Evolutionary conservation across 2,113 vertebrate genomes (phyloP), one percentile per base, ranked within the genome.

Genomic region (Python bivittatus): DNA sequence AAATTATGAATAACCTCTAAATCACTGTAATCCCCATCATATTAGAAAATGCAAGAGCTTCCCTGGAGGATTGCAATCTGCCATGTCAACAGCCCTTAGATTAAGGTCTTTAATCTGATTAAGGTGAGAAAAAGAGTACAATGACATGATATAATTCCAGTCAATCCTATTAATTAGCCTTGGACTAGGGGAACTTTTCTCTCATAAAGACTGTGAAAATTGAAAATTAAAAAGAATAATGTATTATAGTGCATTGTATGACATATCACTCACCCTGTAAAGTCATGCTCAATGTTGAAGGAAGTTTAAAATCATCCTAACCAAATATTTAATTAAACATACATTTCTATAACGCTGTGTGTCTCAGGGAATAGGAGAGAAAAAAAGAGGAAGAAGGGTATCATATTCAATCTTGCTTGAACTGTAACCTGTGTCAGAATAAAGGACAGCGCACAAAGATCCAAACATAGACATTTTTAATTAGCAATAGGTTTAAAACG

Each of bases 21-120:
- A 88, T 91, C 27, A 84, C 8, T 64, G 53, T 38, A 93, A 61
- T 52, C 42, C 44, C 38, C 87, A 22, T 20, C 57, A 90, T 10
- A n/a, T 3, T 15, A 86, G 61, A 93, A 2, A 10, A 3, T 52
- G 8, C 57, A 93, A 86, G 33, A 95, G 10, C 29, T 96, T 89
- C 57, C 61, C 91, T 29, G 13, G 57, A 95, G 20, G 93, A 83
- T 89, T 93, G 8, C 60, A 93, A 88, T 93, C 38, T 96, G 12
- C 88, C 92, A 44, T 2, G 3, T 94, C 91, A 94, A 57, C 85
- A 94, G 88, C 0, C 0, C 92, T 90, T 92, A 95, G 95, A 95
- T 95, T 92, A 93, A 94, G 44, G 23, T 88, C 29, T 56, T 97
- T 94, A 95, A 94, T 94, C 93, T 95, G 92, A 93, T 95, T 92